Evolutionary conservation across 2,888 invertebrate genomes (phyloP).

Genomic region (Megalurothrips usitatus): DNA sequence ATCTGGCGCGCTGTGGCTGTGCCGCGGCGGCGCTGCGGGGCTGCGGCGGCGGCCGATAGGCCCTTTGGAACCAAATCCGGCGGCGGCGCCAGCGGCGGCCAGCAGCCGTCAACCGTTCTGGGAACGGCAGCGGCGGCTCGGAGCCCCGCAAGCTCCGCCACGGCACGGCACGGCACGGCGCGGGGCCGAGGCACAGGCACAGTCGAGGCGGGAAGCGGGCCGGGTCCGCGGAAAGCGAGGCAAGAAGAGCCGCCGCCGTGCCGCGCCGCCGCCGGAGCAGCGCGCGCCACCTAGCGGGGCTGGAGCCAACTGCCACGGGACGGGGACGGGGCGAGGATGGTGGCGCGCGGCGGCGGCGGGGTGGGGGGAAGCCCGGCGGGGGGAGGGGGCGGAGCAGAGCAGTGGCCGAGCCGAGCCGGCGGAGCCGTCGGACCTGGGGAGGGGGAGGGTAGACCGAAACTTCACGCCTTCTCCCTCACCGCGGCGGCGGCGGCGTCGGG

Average conservation of each 20-base stretch:
- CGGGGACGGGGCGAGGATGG: background rate
- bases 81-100: background rate
- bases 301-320: background rate
- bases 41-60: background rate
- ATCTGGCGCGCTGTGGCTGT: too few relatives aligned
- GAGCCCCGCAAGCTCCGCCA: too few relatives aligned
- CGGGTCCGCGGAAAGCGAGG: too few relatives aligned
- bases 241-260: too few relatives aligned
- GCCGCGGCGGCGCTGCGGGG: background rate
- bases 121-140: background rate
- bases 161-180: too few relatives aligned
- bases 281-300: conserved; percentile 7
- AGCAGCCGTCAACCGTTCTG: background rate
- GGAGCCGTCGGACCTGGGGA: background rate
- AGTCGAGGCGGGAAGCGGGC: too few relatives aligned
- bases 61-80: background rate
- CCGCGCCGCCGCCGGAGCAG: background rate
- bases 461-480: conserved; percentile 13
- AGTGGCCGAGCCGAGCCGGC: background rate
- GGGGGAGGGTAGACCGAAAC: background rate
- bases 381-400: background rate
- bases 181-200: too few relatives aligned
- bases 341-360: background rate
- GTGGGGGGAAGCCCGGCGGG: background rate
- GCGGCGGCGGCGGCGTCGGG: too few relatives aligned